Evolutionary conservation across 2,888 invertebrate species (phyloP).

Genomic region (Chalcis sispes): DNA sequence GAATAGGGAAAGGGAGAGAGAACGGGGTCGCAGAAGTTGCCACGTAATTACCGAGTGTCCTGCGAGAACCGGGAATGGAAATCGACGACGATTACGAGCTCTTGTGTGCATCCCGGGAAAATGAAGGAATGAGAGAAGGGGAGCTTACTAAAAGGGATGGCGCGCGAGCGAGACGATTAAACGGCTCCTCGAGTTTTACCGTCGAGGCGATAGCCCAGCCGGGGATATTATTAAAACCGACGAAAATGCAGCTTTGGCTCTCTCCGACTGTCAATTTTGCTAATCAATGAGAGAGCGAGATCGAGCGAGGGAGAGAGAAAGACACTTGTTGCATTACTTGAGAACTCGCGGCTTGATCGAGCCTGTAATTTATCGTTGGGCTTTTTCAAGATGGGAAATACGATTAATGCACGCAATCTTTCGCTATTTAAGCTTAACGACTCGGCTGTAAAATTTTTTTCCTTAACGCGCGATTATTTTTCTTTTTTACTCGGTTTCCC

Average conservation of each 20-base stretch:
- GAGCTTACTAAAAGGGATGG: too few species aligned
- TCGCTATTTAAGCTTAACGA: constrained; percentile 17
- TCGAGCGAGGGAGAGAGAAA: background rate
- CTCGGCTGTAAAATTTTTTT: constrained; percentile 21
- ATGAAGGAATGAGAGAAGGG: background rate
- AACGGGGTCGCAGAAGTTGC: constrained; percentile 18
- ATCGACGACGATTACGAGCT: constrained; percentile 33
- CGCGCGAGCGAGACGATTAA: too few species aligned
- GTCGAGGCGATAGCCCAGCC: background rate
- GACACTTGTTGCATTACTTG: background rate
- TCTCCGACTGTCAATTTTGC: constrained; percentile 17
- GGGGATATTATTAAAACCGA: constrained; percentile 37
- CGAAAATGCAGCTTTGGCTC: background rate
- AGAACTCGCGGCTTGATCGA: background rate
- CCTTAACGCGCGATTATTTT: too few species aligned
- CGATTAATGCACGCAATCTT: constrained; percentile 1
- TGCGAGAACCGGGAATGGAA: constrained; percentile 16
- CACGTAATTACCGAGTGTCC: constrained; percentile 35
- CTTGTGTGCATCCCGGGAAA: too few species aligned
- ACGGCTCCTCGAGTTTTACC: background rate
- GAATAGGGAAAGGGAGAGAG: background rate
- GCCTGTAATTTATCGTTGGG: background rate
- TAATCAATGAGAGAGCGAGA: constrained; percentile 25
- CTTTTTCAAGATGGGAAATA: too few species aligned
- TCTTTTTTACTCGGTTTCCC: too few species aligned